phyloP scores from a whole-genome alignment of 2,113 vertebrate species.

The Arvicanthis niloticus region DNA sequence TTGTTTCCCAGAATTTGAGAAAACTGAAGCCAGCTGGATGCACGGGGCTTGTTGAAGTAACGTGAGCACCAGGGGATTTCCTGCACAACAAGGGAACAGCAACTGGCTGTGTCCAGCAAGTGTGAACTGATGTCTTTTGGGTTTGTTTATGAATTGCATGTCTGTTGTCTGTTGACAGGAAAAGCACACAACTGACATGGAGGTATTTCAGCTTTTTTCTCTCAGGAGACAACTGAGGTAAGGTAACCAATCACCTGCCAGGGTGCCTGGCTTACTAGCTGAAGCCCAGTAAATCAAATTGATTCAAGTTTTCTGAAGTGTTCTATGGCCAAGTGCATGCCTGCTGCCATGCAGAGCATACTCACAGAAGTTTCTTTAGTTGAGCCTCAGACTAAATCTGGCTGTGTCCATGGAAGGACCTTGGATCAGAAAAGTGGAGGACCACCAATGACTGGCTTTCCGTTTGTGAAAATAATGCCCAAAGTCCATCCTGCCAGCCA shows the following conservation, averaged over 20 bases:
- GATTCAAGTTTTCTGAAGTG: neutral
- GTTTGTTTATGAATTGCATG: conserved; percentile 29
- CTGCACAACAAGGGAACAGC: neutral
- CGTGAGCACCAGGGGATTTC: neutral
- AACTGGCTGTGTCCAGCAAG: neutral
- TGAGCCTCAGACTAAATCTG: neutral
- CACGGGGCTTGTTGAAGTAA: neutral
- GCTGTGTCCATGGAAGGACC: neutral
- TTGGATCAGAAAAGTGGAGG: neutral
- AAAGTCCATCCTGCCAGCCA: too few species aligned
- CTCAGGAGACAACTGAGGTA: neutral
- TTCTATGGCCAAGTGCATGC: neutral
- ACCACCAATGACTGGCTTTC: neutral
- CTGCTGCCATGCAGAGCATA: neutral
- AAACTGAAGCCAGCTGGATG: neutral
- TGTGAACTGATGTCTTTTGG: neutral
- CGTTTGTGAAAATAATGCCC: neutral
- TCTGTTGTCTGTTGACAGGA: conserved; percentile 44
- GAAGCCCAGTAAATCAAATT: conserved; percentile 24
- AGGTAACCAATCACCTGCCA: neutral
- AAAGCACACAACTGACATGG: neutral
- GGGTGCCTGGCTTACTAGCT: neutral
- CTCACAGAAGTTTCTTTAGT: neutral
- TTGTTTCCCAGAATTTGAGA: neutral
- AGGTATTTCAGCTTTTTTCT: neutral